phyloP scores from a whole-genome alignment of 2,888 invertebrate species.

The Entomobrya multifasciata region DNA sequence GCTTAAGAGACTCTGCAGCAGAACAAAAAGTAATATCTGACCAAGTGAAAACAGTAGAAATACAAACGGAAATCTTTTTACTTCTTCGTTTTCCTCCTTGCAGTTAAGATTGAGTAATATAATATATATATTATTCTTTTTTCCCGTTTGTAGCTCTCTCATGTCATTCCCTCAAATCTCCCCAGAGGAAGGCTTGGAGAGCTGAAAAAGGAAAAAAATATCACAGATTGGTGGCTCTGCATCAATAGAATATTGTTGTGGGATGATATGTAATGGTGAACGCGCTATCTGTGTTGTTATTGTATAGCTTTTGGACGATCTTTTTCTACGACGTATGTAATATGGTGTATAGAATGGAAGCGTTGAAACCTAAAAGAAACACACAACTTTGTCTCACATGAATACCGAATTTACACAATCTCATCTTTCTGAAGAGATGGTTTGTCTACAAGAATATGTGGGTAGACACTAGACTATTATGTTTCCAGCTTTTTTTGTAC shows the following conservation, averaged over 20 bases:
- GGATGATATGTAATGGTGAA: constrained; percentile 28
- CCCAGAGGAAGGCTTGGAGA: constrained; percentile 55
- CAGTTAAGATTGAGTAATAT: background rate
- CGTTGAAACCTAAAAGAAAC: too few relatives aligned
- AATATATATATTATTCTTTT: background rate
- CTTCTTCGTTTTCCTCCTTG: background rate
- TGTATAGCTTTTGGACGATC: too few relatives aligned
- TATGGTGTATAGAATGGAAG: too few relatives aligned
- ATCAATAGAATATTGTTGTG: constrained; percentile 47
- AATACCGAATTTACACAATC: constrained; percentile 49
- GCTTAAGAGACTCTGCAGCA: background rate
- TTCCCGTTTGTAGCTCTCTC: background rate
- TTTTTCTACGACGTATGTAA: too few relatives aligned
- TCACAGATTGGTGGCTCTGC: background rate
- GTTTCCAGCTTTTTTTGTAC: background rate
- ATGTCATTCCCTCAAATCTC: constrained; percentile 39
- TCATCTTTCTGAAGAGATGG: background rate
- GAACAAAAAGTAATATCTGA: constrained; percentile 45
- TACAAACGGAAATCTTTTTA: constrained; percentile 58
- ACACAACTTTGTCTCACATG: constrained; percentile 12
- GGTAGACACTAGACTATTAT: background rate
- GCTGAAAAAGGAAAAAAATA: background rate
- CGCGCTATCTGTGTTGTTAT: background rate
- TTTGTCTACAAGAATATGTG: background rate
- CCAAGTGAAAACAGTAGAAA: constrained; percentile 56